Conservation (phyloP, 1,140 invertebrate species). For the Pseudomyrmex sp. region DNA sequence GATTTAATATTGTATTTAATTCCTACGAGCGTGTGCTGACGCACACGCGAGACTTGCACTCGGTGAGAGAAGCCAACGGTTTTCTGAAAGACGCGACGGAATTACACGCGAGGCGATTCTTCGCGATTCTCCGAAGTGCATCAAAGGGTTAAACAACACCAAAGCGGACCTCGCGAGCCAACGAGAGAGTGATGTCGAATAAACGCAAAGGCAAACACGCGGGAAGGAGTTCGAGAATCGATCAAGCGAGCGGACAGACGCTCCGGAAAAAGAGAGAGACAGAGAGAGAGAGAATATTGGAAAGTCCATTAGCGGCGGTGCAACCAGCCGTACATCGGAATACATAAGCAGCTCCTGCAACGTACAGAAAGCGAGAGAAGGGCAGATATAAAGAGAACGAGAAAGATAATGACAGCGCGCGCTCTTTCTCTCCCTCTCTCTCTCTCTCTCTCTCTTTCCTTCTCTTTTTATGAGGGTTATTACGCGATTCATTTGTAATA, state of each 20-base stretch:
- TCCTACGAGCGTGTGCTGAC: too few relatives aligned
- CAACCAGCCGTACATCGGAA: slow-evolving; percentile 71
- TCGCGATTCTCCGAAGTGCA: background rate
- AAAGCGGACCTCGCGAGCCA: slow-evolving; percentile 36
- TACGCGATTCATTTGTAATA: slow-evolving; percentile 76
- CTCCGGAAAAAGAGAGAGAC: background rate
- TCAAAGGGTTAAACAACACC: slow-evolving; percentile 31
- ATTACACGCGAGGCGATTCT: background rate
- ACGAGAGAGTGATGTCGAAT: slow-evolving; percentile 21
- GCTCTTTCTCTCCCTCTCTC: too few relatives aligned
- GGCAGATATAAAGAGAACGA: slow-evolving; percentile 57
- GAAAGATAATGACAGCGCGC: slow-evolving; percentile 32
- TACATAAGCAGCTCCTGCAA: slow-evolving; percentile 69
- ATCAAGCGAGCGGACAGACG: slow-evolving; percentile 53
- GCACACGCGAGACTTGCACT: too few relatives aligned
- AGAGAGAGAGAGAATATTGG: slow-evolving; percentile 65
- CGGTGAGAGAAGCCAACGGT: background rate
- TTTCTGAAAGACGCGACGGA: too few relatives aligned
- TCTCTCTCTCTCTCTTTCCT: too few relatives aligned
- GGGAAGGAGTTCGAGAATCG: slow-evolving; percentile 65
- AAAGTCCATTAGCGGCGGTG: slow-evolving; percentile 75
- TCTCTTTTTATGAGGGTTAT: slow-evolving; percentile 57
- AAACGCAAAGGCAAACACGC: slow-evolving; percentile 7
- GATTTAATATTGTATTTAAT: too few relatives aligned
- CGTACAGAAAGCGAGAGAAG: slow-evolving; percentile 30